phyloP scores from a whole-genome alignment of 1,140 invertebrate species.

The Brachionus manjavacas region DNA sequence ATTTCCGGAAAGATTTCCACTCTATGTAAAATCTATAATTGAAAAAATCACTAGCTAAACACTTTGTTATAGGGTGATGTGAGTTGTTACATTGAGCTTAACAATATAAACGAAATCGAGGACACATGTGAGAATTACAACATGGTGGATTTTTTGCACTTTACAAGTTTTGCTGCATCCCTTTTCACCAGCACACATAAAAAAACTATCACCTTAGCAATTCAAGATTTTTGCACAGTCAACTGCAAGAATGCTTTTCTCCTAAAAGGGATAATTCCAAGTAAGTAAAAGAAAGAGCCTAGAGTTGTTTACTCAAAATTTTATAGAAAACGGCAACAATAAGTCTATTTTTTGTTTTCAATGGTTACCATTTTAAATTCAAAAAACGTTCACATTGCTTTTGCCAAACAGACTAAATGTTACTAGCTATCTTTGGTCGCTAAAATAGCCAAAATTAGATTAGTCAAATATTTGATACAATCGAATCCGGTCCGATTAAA shows the following conservation, averaged over 20 bases:
- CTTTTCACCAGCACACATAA: background rate
- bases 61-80: background rate
- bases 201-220: background rate
- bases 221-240: background rate
- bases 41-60: background rate
- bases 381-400: background rate
- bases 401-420: background rate
- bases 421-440: background rate
- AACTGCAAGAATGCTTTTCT: background rate
- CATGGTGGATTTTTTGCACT: background rate
- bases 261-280: background rate
- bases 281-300: background rate
- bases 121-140: background rate
- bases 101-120: background rate
- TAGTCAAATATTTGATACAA: background rate
- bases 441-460: background rate
- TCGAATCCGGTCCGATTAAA: background rate
- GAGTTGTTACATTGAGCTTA: background rate
- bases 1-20: slow-evolving; percentile 7
- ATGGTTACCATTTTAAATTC: background rate
- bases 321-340: background rate
- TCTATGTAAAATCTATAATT: background rate
- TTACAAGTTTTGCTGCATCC: background rate
- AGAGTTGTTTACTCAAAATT: background rate
- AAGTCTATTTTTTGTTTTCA: background rate